Percentiles rank a stretch among this genome's conserved stretches.
Evolutionary conservation across 2,888 invertebrate species (phyloP).

Genomic region (Mylabris sibirica): DNA sequence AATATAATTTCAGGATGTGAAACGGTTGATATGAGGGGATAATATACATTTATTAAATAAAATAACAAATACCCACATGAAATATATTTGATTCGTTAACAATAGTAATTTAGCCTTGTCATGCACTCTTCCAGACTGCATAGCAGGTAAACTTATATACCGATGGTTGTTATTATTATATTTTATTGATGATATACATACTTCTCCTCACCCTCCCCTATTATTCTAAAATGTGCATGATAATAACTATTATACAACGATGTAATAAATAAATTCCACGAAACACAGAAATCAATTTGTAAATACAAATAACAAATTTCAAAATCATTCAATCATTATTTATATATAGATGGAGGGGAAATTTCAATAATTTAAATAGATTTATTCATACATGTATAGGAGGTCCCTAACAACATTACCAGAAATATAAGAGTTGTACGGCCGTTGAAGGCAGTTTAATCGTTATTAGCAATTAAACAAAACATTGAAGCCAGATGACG

Average conservation of each 20-base stretch:
- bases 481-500: conserved; percentile 51
- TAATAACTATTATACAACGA: neutral
- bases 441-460: conserved; percentile 45
- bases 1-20: conserved; percentile 7
- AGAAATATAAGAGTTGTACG: conserved; percentile 34
- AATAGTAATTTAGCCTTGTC: conserved; percentile 14
- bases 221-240: neutral
- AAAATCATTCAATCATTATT: neutral
- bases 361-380: neutral
- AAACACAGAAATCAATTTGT: neutral
- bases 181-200: conserved; percentile 4
- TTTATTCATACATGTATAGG: neutral
- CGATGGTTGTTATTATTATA: conserved; percentile 1
- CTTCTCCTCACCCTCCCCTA: neutral
- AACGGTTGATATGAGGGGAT: conserved; percentile 7
- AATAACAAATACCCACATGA: conserved; percentile 15
- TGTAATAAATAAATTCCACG: neutral
- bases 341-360: neutral
- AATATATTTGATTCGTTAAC: conserved; percentile 15
- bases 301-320: neutral
- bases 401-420: neutral
- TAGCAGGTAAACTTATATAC: conserved; percentile 3
- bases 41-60: conserved; percentile 12
- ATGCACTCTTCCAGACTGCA: conserved; percentile 12
- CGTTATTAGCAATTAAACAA: conserved; percentile 48